phyloP scores from a whole-genome alignment of 2,797 vertebrate genomes.

The Cetoscarus ocellatus region DNA sequence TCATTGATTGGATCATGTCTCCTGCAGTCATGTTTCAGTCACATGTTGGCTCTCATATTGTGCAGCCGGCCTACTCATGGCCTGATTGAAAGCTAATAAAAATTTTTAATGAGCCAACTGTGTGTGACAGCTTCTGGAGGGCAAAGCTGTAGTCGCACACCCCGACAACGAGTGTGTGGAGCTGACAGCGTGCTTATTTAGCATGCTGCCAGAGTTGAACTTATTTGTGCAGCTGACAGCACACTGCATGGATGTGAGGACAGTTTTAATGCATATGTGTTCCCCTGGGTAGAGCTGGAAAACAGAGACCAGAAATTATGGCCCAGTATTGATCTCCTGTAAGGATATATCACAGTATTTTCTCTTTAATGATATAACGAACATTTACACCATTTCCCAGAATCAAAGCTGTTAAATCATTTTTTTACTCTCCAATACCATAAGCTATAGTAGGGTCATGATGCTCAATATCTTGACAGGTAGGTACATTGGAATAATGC shows the following conservation, averaged over 20 bases:
- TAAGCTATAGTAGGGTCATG: too few relatives aligned
- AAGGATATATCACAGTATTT: too few relatives aligned
- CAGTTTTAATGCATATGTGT: conserved; percentile 2
- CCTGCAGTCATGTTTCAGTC: conserved; percentile 73
- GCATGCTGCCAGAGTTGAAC: conserved; percentile 18
- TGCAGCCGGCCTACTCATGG: conserved; percentile 66
- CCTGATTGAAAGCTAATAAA: conserved; percentile 77
- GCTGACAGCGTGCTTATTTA: conserved; percentile 14
- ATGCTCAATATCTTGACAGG: too few relatives aligned
- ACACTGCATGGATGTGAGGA: background rate
- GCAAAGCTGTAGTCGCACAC: conserved; percentile 37
- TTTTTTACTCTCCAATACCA: too few relatives aligned
- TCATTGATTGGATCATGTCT: conserved; percentile 72
- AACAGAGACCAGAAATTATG: too few relatives aligned
- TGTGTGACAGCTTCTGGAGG: conserved; percentile 62
- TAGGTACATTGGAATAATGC: too few relatives aligned
- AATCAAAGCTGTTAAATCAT: too few relatives aligned
- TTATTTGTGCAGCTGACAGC: conserved; percentile 22
- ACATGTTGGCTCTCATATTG: conserved; percentile 56
- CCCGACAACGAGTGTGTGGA: background rate
- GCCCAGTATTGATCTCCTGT: too few relatives aligned
- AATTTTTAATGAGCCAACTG: conserved; percentile 74
- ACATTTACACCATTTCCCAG: too few relatives aligned
- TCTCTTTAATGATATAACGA: too few relatives aligned
- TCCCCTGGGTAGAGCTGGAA: background rate